Conservation (phyloP, 2,888 invertebrate species). For the Mongoloraphidia duomilia region DNA sequence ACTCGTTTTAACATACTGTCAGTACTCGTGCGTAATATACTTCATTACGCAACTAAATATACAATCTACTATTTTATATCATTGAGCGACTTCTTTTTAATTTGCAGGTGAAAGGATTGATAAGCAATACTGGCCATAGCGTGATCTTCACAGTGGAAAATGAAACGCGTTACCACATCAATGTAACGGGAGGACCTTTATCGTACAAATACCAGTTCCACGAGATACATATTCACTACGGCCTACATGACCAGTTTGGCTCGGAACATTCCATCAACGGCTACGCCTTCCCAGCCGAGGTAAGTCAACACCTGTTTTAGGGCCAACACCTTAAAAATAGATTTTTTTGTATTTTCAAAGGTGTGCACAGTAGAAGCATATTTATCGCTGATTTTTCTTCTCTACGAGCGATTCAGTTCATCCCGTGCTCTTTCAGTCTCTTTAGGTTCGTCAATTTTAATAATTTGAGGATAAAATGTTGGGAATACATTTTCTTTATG, state of each 20-base stretch:
- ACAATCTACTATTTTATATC: too few relatives aligned
- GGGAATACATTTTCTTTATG: too few relatives aligned
- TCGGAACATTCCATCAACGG: conserved; percentile 96
- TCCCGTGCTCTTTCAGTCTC: too few relatives aligned
- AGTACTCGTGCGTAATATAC: too few relatives aligned
- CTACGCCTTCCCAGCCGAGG: conserved; percentile 95
- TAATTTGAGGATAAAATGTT: too few relatives aligned
- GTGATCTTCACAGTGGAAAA: conserved; percentile 84
- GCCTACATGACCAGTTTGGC: conserved; percentile 78
- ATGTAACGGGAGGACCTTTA: conserved; percentile 90
- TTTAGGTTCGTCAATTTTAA: too few relatives aligned
- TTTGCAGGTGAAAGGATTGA: conserved; percentile 78
- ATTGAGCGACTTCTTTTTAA: too few relatives aligned
- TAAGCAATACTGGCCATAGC: conserved; percentile 89
- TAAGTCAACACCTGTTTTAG: conserved; percentile 33
- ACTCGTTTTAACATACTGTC: too few relatives aligned
- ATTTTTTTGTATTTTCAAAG: conserved; percentile 2
- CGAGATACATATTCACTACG: conserved; percentile 90
- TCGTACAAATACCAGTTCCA: conserved; percentile 92
- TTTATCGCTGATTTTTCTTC: too few relatives aligned
- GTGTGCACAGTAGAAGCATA: not conserved
- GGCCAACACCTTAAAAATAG: too few relatives aligned
- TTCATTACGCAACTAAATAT: too few relatives aligned
- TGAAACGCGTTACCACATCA: conserved; percentile 71
- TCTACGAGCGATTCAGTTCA: too few relatives aligned